Evolutionary conservation across 1,140 invertebrate species (phyloP).

Genomic region (Macrotrachela quadricornifera): DNA sequence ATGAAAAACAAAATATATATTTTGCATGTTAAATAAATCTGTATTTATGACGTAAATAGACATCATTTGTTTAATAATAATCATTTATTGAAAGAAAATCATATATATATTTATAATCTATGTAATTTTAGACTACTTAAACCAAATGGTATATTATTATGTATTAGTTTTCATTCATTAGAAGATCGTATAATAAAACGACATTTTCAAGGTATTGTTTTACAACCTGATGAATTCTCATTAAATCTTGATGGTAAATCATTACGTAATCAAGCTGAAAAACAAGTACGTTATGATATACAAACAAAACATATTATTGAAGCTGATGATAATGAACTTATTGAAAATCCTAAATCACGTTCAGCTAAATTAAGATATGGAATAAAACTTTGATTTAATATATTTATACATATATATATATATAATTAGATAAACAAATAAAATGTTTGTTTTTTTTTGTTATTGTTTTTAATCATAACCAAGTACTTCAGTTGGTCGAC

Average conservation of each 20-base stretch:
- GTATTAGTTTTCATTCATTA: conserved; percentile 69
- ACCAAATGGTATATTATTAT: conserved; percentile 51
- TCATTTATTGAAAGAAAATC: too few relatives aligned
- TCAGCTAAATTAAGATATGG: conserved; percentile 54
- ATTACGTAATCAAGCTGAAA: conserved; percentile 36
- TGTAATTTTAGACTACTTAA: conserved; percentile 36
- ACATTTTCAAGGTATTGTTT: conserved; percentile 54
- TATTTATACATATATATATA: too few relatives aligned
- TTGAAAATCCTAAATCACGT: conserved; percentile 53
- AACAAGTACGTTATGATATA: conserved; percentile 45
- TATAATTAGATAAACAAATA: too few relatives aligned
- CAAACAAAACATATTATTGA: conserved; percentile 55
- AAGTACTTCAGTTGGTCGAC: too few relatives aligned
- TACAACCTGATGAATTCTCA: conserved; percentile 37
- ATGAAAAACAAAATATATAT: too few relatives aligned
- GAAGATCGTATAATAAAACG: conserved; percentile 86
- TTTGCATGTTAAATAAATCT: too few relatives aligned
- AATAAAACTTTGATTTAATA: not conserved
- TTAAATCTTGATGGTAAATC: conserved; percentile 35
- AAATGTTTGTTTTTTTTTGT: too few relatives aligned
- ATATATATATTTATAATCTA: too few relatives aligned
- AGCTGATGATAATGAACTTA: conserved; percentile 48
- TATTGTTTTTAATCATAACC: too few relatives aligned
- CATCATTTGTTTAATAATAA: too few relatives aligned
- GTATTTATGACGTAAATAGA: not conserved